These are phyloP conservation scores for Seriola rivoliana DNA, from an alignment of 2,113 vertebrate species.

Conservation along the genomic window DNA sequence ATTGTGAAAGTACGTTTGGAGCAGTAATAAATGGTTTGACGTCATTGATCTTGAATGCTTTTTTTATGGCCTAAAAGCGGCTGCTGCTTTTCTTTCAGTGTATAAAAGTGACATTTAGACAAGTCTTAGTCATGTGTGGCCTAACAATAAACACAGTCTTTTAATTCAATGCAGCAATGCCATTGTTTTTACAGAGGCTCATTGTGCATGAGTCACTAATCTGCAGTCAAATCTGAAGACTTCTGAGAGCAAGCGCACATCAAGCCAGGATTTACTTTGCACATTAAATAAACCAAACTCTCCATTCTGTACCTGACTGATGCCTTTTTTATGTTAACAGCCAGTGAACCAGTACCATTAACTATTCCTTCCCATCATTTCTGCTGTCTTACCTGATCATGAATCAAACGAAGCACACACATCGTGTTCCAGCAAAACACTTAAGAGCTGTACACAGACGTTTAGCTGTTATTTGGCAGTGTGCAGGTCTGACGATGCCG, in stretches of 20 bases:
- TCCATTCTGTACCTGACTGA: constrained; percentile 4
- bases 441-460: constrained; percentile 22
- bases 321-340: constrained; percentile 21
- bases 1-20: neutral
- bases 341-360: constrained; percentile 27
- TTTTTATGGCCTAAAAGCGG: neutral
- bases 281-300: constrained; percentile 11
- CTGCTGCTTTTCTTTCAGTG: neutral
- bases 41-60: neutral
- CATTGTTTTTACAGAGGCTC: neutral
- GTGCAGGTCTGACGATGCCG: constrained; percentile 48
- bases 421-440: constrained; percentile 40
- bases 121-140: neutral
- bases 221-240: constrained; percentile 6
- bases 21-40: neutral
- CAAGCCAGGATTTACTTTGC: constrained; percentile 5
- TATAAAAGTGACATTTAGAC: constrained; percentile 24
- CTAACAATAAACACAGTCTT: constrained; percentile 7
- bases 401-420: constrained; percentile 44
- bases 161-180: neutral
- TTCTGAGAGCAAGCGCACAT: neutral
- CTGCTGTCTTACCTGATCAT: constrained; percentile 34
- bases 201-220: constrained; percentile 9
- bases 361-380: constrained; percentile 32
- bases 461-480: constrained; percentile 53